Evolutionary conservation across 2,888 invertebrate species (phyloP).

Genomic region (Rapana venosa): DNA sequence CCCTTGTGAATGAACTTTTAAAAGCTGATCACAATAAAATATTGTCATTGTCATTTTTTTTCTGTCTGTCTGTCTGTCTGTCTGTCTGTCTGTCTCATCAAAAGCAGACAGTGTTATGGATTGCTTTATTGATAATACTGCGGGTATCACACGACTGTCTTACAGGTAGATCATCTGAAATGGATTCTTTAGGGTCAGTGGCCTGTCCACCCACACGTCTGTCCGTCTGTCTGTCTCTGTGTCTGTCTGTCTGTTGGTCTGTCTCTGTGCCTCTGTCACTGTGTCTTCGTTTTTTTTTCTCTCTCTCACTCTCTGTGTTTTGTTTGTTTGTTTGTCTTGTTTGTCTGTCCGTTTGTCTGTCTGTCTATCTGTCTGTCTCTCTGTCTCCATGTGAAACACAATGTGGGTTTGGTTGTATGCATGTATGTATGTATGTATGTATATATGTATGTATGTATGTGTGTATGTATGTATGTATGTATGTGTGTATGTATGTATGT

Average conservation of each 20-base stretch:
- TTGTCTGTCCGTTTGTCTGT: not conserved
- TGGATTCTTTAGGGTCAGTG: too few relatives aligned
- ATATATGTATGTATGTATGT: not conserved
- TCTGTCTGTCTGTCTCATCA: too few relatives aligned
- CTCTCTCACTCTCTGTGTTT: not conserved
- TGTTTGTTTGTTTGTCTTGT: not conserved
- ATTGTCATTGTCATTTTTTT: too few relatives aligned
- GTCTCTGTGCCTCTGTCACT: not conserved
- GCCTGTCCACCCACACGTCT: too few relatives aligned
- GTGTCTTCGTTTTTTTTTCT: not conserved
- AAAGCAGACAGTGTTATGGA: too few relatives aligned
- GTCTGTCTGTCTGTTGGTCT: not conserved
- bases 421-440: not conserved
- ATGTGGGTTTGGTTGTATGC: too few relatives aligned
- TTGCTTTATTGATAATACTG: too few relatives aligned
- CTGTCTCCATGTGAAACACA: not conserved
- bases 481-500: not conserved
- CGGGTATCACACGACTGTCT: too few relatives aligned
- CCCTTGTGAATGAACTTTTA: too few relatives aligned
- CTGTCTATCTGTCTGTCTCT: not conserved
- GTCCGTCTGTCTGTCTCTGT: not conserved
- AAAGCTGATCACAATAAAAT: too few relatives aligned
- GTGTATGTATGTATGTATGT: not conserved
- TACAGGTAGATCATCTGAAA: too few relatives aligned
- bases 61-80: too few relatives aligned